phyloP scores from a whole-genome alignment of 2,113 vertebrate genomes.

The Paradisaea rubra region DNA sequence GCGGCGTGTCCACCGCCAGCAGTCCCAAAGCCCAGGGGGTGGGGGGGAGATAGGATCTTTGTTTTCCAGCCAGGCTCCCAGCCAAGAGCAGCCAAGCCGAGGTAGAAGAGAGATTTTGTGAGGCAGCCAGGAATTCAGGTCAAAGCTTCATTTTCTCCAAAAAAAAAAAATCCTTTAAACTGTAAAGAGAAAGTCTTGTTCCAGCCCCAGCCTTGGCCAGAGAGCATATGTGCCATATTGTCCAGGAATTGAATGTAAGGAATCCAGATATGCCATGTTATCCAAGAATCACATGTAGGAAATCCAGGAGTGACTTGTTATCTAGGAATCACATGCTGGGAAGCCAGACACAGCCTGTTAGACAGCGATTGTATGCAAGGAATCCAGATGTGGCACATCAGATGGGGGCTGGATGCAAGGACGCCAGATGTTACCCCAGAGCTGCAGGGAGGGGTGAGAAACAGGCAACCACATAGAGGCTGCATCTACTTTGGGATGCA shows the following conservation, averaged over 20 bases:
- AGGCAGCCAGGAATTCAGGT: constrained; percentile 56
- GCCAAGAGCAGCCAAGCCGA: constrained; percentile 60
- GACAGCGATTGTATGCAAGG: constrained; percentile 14
- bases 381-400: constrained; percentile 54
- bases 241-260: constrained; percentile 59
- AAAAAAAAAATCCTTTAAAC: constrained; percentile 18
- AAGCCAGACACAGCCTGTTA: constrained; percentile 43
- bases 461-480: neutral
- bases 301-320: constrained; percentile 61
- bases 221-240: constrained; percentile 4
- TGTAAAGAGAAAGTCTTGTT: constrained; percentile 42
- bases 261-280: constrained; percentile 56
- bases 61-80: constrained; percentile 56
- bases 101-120: constrained; percentile 56
- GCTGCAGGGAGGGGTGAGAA: neutral
- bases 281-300: constrained; percentile 65
- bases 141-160: constrained; percentile 35
- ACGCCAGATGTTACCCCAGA: neutral
- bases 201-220: constrained; percentile 4
- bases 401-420: neutral
- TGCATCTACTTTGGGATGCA: neutral
- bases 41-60: constrained; percentile 56
- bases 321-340: constrained; percentile 53
- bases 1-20: neutral
- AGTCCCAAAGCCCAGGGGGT: constrained; percentile 13